Evolutionary conservation across 1,140 invertebrate species (phyloP).

Genomic region (Bombus superbus): DNA sequence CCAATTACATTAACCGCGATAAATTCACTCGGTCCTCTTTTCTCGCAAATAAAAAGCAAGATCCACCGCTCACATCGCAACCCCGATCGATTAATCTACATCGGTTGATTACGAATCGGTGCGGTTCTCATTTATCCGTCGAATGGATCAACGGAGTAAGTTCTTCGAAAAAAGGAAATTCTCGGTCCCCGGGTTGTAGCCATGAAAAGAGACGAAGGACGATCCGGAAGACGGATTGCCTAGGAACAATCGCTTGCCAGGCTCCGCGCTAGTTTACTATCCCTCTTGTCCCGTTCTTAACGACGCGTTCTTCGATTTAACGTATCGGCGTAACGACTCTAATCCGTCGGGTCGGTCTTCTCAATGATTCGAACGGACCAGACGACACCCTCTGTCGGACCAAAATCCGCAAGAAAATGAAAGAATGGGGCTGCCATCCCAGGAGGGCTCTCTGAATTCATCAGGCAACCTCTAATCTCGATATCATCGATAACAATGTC

Average conservation of each 20-base stretch:
- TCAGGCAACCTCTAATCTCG: constrained; percentile 74
- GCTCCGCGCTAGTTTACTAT: not conserved
- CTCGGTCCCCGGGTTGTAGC: not conserved
- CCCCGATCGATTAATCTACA: constrained; percentile 31
- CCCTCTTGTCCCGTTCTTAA: constrained; percentile 30
- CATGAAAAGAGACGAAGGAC: constrained; percentile 37
- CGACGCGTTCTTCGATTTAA: constrained; percentile 59
- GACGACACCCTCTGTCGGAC: constrained; percentile 18
- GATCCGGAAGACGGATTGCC: constrained; percentile 59
- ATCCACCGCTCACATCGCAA: not conserved
- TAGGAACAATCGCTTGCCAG: constrained; percentile 37
- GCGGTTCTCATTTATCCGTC: constrained; percentile 38
- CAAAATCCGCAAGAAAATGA: constrained; percentile 18
- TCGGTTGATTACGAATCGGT: constrained; percentile 32
- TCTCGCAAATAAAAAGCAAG: not conserved
- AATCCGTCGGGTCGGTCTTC: constrained; percentile 48
- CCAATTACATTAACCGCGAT: not conserved
- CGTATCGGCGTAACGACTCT: constrained; percentile 62
- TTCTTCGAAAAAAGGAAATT: constrained; percentile 5
- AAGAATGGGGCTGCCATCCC: constrained; percentile 16
- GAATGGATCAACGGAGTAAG: constrained; percentile 31
- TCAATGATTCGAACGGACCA: not conserved
- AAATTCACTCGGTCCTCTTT: not conserved
- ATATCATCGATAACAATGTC: constrained; percentile 76
- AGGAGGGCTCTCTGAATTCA: constrained; percentile 62